Base-by-base conservation (phyloP, 2,888 invertebrate species). In the Ypsolopha sequella region DNA sequence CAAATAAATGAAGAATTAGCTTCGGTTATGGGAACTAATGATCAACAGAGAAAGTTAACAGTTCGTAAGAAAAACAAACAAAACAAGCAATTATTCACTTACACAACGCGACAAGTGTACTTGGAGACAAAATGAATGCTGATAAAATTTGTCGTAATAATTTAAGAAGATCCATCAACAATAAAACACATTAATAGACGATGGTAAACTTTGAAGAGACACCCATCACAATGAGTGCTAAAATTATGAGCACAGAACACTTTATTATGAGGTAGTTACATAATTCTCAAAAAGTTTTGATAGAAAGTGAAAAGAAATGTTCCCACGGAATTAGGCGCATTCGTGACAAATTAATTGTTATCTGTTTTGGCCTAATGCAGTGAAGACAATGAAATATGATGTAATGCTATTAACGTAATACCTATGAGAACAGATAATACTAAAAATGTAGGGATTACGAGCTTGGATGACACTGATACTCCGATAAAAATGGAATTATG, bases 291-390 rank as follows among this genome's bases (percentile, higher is more conserved):
- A 46, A 58, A 53, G 50, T 56, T 58, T 58, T 60, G 63, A 65
- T 73, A 70, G 78, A 81, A 80, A 81, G 79, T 68, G 58, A 41
- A 60, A 75, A 71, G 67, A 72, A 70, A 68, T 66, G 68, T 81
- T 82, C 81, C 68, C 82, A 82, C 63, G 61, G 62, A 11, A 34
- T 36, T 14, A 41, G 33, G 49, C 9, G 34, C 33, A 8, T 14
- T 68, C 67, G 66, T 66, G 70, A 72, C 70, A 70, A 64, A 67
- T 61, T 58, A 67, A 70, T 67, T 65, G 70, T 77, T 80, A 80
- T 80, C 75, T 79, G 70, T 79, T 78, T 80, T 71, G 58, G 65
- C 70, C 38, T 71, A 71, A 78, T 72, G 65, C 60, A 55, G 52
- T 24, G 24, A 24, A 71, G 72, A 80, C 80, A 82, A 80, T 77